A percentile compares a stretch with the other conserved stretches of the same genome.
Evolutionary conservation across 2,888 invertebrate genomes (phyloP).

Genomic region (Eucera pruinosa): DNA sequence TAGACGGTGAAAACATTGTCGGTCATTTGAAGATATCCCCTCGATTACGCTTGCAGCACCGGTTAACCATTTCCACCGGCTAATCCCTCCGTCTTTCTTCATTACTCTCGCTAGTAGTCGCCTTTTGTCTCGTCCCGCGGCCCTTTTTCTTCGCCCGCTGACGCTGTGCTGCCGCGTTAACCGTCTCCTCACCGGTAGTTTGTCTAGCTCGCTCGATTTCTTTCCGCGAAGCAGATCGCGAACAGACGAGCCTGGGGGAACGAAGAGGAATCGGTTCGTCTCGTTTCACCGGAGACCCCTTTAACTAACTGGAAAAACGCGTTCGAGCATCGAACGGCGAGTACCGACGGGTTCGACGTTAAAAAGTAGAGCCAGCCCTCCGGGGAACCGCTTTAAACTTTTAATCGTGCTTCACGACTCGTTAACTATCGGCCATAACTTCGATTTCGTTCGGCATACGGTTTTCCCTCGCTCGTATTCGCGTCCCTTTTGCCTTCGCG

Average conservation of each 20-base stretch:
- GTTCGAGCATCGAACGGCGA: constrained; percentile 59
- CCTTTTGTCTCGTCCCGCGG: background rate
- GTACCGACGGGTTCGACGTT: constrained; percentile 55
- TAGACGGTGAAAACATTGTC: too few species aligned
- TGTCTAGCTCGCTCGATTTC: constrained; percentile 13
- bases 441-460: constrained; percentile 58
- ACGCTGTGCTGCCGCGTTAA: background rate
- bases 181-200: background rate
- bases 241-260: too few species aligned
- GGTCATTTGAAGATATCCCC: too few species aligned
- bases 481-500: constrained; percentile 55
- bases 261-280: too few species aligned
- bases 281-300: constrained; percentile 28
- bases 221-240: background rate
- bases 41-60: constrained; percentile 30
- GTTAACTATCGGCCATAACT: constrained; percentile 70
- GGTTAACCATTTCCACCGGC: constrained; percentile 41
- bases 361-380: constrained; percentile 53
- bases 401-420: constrained; percentile 75
- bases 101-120: background rate
- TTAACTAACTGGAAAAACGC: constrained; percentile 70
- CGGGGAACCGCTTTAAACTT: constrained; percentile 72
- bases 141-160: too few species aligned
- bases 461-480: too few species aligned
- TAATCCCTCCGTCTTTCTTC: constrained; percentile 24